Base-by-base conservation (phyloP, 2,113 vertebrate genomes). In the Callocephalon fimbriatum region DNA sequence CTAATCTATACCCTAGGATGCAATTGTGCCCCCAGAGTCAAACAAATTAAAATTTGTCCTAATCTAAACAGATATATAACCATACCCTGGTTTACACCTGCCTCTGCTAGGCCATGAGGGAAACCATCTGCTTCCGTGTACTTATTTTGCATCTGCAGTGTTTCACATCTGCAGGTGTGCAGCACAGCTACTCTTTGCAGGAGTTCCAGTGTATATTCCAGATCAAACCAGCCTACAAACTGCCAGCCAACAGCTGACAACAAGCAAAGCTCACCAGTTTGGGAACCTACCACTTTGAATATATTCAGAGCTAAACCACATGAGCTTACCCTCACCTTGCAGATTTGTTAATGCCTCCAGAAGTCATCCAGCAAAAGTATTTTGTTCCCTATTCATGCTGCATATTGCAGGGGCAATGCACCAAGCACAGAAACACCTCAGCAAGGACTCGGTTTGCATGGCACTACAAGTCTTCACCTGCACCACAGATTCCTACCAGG, bases 91-190 rank as follows among this genome's bases (percentile, higher is more conserved):
- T 84, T 88, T 66, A 44, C 59, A 88, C 88, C 67, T 94, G 82
- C n/a, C 45, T 88, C 54, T 86, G 59, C 48, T 50, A 94, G 86
- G 53, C 80, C 82, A 70, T 9, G 26, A 86, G 58, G 78, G 78
- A 91, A 96, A 77, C 75, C 76, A 95, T 65, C 91, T 94, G 79
- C 58, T 95, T 77, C 75, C 3, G n/a, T 6, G 27, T 80, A 53
- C 81, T 73, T 79, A 72, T 63, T 96, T 95, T 95, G 93, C 90
- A 95, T 95, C 67, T 86, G 93, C 88, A 73, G 37, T 26, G 95
- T 97, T 96, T 96, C 95, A 96, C 68, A 97, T 80, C 86, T 94
- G 94, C 95, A 96, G 96, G 93, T 97, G 95, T 35, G 48, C 48
- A 86, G 74, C 48, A 44, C 15, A 75, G 90, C 85, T 88, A 47